Evolutionary conservation across 2,888 invertebrate species (phyloP), one percentile per base, ranked within the genome.

Genomic region (Apamea anceps): DNA sequence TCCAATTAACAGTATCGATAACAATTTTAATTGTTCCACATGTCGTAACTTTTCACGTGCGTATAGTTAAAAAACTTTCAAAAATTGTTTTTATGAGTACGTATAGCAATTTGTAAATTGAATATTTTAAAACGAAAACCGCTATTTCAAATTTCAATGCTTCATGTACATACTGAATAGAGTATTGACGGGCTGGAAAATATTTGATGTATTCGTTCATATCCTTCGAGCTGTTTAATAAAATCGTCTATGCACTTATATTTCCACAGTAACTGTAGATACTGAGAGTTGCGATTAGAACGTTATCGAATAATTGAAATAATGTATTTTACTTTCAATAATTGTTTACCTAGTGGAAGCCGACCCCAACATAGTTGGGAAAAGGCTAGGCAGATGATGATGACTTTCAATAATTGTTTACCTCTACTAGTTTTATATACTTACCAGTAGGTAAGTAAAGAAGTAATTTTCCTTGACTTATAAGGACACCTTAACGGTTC

Each of bases 91-190:
- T 79, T 66, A 77, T 81, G 54, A 68, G 78, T 87, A 81, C 80
- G 67, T 80, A 75, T 77, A 79, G 72, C 80, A 85, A 88, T 85
- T 85, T 86, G 42, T 48, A 77, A 81, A 82, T 81, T 81, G 82
- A 81, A 88, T 84, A 84, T 87, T 84, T 87, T 42, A 75, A 81
- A 82, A 37, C 37, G 37, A 37, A 37, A 37, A 78, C 79, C 77
- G 79, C 72, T 62, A 77, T 85, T 88, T 79, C 72, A 81, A 79
- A 71, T 82, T 85, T 82, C 79, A 87, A 84, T 80, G 68, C 76
- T 79, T 82, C 68, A 84, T 84, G 75, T 88, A 54, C 74, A 88
- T 83, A 76, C 48, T 66, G 77, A 70, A 81, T 77, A n/a, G 42
- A 32, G 37, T 80, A 72, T 72, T 73, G 80, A 85, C 72, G 57